These are phyloP conservation scores for Botia almorhae DNA, from an alignment of 2,797 vertebrate genomes.

Conservation along the genomic window DNA sequence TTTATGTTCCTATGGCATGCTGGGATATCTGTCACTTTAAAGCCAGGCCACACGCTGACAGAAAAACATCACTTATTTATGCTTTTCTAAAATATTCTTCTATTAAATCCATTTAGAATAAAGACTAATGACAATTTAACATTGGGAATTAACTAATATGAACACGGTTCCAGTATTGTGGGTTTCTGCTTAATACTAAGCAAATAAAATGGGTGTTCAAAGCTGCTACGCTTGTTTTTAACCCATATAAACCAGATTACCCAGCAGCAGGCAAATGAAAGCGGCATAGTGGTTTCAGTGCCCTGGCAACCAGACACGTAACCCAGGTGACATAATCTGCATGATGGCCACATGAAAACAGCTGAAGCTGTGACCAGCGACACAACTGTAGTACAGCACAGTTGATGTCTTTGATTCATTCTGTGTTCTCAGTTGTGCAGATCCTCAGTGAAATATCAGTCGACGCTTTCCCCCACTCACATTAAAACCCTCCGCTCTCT, in stretches of 20 bases:
- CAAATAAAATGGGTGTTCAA: not conserved
- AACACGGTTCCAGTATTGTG: not conserved
- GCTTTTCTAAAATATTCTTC: not conserved
- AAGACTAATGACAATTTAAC: not conserved
- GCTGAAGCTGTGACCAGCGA: constrained; percentile 35
- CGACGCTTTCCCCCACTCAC: constrained; percentile 71
- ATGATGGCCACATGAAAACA: constrained; percentile 48
- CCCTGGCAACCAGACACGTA: constrained; percentile 61
- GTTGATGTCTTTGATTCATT: not conserved
- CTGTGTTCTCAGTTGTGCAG: constrained; percentile 49
- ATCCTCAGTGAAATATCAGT: constrained; percentile 69
- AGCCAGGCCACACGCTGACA: constrained; percentile 2
- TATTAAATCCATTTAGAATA: not conserved
- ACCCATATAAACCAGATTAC: constrained; percentile 15
- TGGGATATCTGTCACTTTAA: constrained; percentile 28
- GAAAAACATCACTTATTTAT: constrained; percentile 10
- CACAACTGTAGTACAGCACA: constrained; percentile 48
- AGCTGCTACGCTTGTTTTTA: constrained; percentile 26
- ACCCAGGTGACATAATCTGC: constrained; percentile 59
- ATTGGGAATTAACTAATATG: not conserved
- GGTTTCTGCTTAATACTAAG: not conserved
- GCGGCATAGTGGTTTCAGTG: constrained; percentile 44
- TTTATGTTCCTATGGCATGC: constrained; percentile 13
- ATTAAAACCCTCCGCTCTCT: constrained; percentile 60
- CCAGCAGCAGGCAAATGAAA: constrained; percentile 23